A percentile compares a stretch with the other conserved stretches of the same genome.
phyloP scores from a whole-genome alignment of 2,797 vertebrate genomes.

The Pachyuromys duprasi region DNA sequence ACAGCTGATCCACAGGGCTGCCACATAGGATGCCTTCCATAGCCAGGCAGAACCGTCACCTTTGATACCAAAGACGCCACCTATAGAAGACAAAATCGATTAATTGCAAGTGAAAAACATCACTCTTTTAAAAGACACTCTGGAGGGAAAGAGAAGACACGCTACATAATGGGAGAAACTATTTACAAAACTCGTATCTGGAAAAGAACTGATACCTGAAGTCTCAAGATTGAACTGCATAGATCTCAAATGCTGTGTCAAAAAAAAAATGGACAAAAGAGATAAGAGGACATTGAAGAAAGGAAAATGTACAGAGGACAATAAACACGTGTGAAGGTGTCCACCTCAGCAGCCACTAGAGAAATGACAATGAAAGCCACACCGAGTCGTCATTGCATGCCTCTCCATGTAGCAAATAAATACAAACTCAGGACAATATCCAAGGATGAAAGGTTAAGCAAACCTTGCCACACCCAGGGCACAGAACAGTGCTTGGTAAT shows the following conservation, averaged over 20 bases:
- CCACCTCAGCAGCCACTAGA: background rate
- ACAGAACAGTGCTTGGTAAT: background rate
- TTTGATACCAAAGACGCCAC: background rate
- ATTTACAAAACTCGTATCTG: background rate
- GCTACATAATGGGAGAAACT: background rate
- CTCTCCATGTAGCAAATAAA: background rate
- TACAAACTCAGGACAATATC: background rate
- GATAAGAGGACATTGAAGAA: background rate
- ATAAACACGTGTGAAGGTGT: background rate
- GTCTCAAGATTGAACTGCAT: background rate
- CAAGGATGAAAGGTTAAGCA: background rate
- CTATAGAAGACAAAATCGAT: background rate
- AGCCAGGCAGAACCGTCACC: background rate
- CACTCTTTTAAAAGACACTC: background rate
- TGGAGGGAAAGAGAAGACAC: background rate
- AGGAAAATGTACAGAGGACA: background rate
- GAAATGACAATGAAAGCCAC: no score
- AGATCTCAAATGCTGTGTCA: background rate
- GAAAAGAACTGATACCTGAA: background rate
- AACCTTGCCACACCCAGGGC: background rate
- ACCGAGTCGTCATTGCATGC: background rate
- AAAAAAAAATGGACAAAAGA: constrained; percentile 4
- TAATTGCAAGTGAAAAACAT: background rate
- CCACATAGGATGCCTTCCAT: background rate
- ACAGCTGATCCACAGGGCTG: background rate